A percentile compares a stretch with the other conserved stretches of the same genome.
These are phyloP conservation scores for Climacteris rufus DNA, from an alignment of 2,113 vertebrate species.

Conservation along the genomic window DNA sequence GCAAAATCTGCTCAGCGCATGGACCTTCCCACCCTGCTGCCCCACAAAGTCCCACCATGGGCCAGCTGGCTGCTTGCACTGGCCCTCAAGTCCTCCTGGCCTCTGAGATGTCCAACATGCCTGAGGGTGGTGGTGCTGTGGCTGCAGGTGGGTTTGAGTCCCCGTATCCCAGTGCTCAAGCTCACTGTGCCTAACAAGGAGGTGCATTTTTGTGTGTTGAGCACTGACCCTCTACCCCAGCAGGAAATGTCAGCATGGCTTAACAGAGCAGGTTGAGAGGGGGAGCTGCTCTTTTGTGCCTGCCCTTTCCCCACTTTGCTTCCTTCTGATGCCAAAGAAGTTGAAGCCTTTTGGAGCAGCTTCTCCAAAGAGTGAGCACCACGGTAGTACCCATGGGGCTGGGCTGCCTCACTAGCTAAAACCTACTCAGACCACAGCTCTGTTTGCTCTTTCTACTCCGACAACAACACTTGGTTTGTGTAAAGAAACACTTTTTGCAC, in stretches of 20 bases:
- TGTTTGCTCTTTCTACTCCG: not conserved
- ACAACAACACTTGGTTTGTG: not conserved
- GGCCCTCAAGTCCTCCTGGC: not conserved
- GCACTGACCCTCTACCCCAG: not conserved
- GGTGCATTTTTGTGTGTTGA: not conserved
- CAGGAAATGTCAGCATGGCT: not conserved
- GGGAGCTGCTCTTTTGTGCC: not conserved
- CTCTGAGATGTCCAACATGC: not conserved
- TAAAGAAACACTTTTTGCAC: not conserved
- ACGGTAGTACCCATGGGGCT: fast-evolving
- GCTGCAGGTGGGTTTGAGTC: not conserved
- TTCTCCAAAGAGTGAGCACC: fast-evolving
- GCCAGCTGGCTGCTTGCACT: not conserved
- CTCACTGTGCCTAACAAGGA: fast-evolving
- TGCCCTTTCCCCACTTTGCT: not conserved
- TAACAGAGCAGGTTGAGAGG: not conserved
- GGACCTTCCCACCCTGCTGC: not conserved
- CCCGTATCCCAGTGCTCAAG: not conserved
- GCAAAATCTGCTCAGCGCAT: not conserved
- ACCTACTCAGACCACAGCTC: not conserved
- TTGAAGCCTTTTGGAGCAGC: not conserved
- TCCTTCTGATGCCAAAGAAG: not conserved
- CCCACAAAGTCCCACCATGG: fast-evolving
- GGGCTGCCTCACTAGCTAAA: not conserved
- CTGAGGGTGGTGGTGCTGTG: not conserved